Base-by-base conservation (phyloP, 2,888 invertebrate genomes). In the Alcis repandata region DNA sequence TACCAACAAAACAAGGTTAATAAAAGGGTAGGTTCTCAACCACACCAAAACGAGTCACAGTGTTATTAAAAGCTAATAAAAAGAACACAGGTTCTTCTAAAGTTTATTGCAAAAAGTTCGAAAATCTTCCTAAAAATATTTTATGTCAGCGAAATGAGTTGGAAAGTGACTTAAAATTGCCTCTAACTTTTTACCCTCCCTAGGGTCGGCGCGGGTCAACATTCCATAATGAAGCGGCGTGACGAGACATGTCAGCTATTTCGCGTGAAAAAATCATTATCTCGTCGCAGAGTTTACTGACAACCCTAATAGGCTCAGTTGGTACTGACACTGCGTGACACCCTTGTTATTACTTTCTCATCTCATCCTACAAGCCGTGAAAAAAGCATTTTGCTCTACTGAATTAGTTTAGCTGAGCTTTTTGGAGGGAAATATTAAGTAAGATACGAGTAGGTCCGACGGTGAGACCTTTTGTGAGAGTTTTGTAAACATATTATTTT, bases 201-300 rank as follows among this genome's bases (percentile, higher is more conserved):
- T 33, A 49, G 68, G 68, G 56, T 54, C 67, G 65, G 64, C 61
- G 61, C 57, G 72, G 75, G 78, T 75, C 72, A 61, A 66, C 57
- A 41, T 58, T 40, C 57, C 13, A 66, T 83, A 84, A 85, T 85
- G 78, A 84, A 83, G 73, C 73, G 64, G 46, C 66, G 69, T 78
- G 80, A 82, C 79, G 74, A 20, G 71, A 61, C 65, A 66, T 72
- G 78, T 79, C 80, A 79, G 79, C 78, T 74, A 78, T 79, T 80
- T 76, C 67, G 70, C 66, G 69, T 59, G 66, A 72, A 75, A 79
- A 76, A 78, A 70, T 72, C 70, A 76, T 80, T 82, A 78, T 77
- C 70, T 69, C 59, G 63, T 60, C 68, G 66, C 73, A 70, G 68
- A 60, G 59, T 76, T 73, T 69, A 70, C 67, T 78, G 79, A 81